Evolutionary conservation across 2,113 vertebrate species (phyloP).

Genomic region (Amphilophus citrinellus): DNA sequence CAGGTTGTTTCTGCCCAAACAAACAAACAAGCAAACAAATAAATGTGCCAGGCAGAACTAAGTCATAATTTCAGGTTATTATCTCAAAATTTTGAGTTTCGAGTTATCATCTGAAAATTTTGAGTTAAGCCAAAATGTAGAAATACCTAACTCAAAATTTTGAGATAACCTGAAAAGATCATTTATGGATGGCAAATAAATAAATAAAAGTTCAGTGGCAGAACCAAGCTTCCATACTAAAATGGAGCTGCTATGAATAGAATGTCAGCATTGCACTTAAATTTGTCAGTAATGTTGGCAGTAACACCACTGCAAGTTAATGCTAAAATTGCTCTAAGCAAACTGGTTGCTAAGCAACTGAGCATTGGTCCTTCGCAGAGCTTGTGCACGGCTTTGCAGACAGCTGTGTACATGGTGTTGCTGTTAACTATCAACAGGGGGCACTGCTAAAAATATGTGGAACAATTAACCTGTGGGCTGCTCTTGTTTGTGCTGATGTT

Average conservation of each 20-base stretch:
- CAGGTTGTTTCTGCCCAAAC: background rate
- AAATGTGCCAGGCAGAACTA: background rate
- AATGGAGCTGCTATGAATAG: background rate
- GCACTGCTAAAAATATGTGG: background rate
- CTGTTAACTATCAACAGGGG: background rate
- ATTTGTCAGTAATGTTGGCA: background rate
- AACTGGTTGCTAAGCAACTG: background rate
- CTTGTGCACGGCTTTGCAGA: background rate
- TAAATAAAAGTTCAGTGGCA: too few relatives aligned
- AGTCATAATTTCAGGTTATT: background rate
- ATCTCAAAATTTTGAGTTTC: background rate
- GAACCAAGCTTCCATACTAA: background rate
- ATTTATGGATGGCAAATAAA: background rate
- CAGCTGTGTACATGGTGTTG: background rate
- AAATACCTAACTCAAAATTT: background rate
- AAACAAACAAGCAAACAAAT: background rate
- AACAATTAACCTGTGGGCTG: too few relatives aligned
- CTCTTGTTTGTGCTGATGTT: too few relatives aligned
- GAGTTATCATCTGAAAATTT: too few relatives aligned
- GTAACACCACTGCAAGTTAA: background rate
- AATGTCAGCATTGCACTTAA: background rate
- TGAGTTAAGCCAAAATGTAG: too few relatives aligned
- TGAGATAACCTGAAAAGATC: background rate
- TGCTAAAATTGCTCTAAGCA: background rate
- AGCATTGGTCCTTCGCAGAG: fast-evolving